Evolutionary conservation across 1,140 invertebrate genomes (phyloP), one percentile per base, ranked within the genome.

Genomic region (Philotrypesis tridentata): DNA sequence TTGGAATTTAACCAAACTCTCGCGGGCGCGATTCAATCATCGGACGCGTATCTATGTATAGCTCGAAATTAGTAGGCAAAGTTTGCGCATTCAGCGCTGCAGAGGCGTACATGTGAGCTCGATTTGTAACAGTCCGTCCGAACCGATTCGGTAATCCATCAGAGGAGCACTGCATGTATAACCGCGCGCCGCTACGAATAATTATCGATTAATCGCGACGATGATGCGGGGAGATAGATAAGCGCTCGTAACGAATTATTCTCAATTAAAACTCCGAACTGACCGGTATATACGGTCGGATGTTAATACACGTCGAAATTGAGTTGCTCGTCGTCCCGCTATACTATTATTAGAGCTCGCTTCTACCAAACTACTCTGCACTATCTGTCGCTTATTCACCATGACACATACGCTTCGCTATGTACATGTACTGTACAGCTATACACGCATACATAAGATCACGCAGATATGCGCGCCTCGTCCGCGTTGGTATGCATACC

Each of bases 221-320:
- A 37, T 9, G 33, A 31, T 21, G 48, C 72, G 2, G 48, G 33
- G 48, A 74, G 31, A 1, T 40, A 55, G 27, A 74, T 61, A 3
- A 27, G 29, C 48, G 11, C 12, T 74, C 70, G 8, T 72, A 72
- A 72, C 70, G n/a, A 48, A 72, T 72, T 72, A 72, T 72, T 48
- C 37, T 27, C 33, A 72, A 40, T 72, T 72, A 72, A 72, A 72
- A 72, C 33, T 48, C 23, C 21, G 6, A 33, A 70, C 21, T 37
- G 67, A 65, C 61, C 25, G 11, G 23, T 1, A 37, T 9, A 37
- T 25, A 0, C 8, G 43, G n/a, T 8, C 63, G 27, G 14, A 65
- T 25, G 11, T 29, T 65, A 29, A 65, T 65, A 27, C 23, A 25
- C 63, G 17, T 12, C 14, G 17, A 65, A 65, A 65, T 65, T 27